Evolutionary conservation across 2,888 invertebrate species (phyloP).

Genomic region (Oligia latruncula): DNA sequence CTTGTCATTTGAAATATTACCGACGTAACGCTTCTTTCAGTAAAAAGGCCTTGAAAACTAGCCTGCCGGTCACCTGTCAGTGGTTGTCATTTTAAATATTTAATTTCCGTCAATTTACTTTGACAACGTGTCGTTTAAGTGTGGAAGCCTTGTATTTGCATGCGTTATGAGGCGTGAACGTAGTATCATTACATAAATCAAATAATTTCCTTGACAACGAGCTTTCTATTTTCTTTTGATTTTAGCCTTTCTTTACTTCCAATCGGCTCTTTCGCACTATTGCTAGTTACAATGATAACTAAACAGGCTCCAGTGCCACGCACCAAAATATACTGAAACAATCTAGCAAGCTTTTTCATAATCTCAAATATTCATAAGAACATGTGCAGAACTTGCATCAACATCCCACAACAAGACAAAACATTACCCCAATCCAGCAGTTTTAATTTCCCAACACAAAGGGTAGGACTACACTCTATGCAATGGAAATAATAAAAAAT

Average conservation of each 20-base stretch:
- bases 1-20: constrained; percentile 18
- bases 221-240: background rate
- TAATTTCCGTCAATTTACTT: constrained; percentile 31
- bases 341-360: background rate
- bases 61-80: constrained; percentile 7
- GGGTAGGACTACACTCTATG: constrained; percentile 57
- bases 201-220: background rate
- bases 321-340: background rate
- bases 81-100: constrained; percentile 45
- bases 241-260: background rate
- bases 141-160: background rate
- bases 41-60: constrained; percentile 12
- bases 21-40: constrained; percentile 12
- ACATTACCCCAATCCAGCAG: constrained; percentile 49
- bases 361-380: background rate
- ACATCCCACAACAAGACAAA: constrained; percentile 29
- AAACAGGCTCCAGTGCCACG: background rate
- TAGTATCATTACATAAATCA: background rate
- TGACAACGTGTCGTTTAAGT: constrained; percentile 9
- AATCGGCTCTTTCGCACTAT: background rate
- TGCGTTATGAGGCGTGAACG: constrained; percentile 3
- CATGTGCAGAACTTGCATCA: constrained; percentile 12
- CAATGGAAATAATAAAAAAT: constrained; percentile 83
- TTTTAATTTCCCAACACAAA: constrained; percentile 62
- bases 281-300: background rate